Base-by-base conservation (phyloP, 1,140 invertebrate species). In the Camponotus vicinus region DNA sequence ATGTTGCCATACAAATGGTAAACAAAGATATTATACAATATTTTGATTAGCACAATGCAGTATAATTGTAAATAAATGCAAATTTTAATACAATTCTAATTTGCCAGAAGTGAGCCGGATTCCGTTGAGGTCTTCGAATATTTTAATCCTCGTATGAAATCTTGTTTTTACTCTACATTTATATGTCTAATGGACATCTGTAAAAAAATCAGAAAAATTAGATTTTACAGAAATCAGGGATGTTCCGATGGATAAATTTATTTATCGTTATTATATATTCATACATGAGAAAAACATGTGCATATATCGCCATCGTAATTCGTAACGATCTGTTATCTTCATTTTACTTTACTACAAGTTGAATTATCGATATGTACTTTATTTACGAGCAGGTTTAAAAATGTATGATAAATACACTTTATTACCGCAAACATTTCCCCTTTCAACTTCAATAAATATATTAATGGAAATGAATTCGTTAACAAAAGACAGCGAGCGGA, bases 71-170 rank as follows among this genome's bases (percentile, higher is more conserved):
- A 80, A 52, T 55, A 2, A 69, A 40, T 57, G 64, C 63, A 69
- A 40, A 42, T 80, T 80, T 69, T 13, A n/a, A 80, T 69, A 49
- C 34, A 49, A 78, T 78, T 66, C 27, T 61, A 27, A 45, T 66
- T 66, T 78, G 40, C 6, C 7, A 66, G 6, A 7, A 34, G 15
- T 78, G 8, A 64, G 6, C 5, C 0, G n/a, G 13, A 18, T 32
- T 78, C 34, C n/a, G 37, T 27, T 37, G 40, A 40, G 6, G 34
- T 32, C n/a, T 5, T 78, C 59, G 40, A 66, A 18, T 61, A 66
- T n/a, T 40, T 76, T 63, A 63, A 76, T 21, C 11, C 32, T 63
- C n/a, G 9, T 3, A 55, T 64, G 15, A 75, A 75, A 21, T 57
- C 13, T 75, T 34, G 11, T 13, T n/a, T 40, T 21, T 2, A 8